A percentile compares a stretch with the other conserved stretches of the same genome.
Evolutionary conservation across 1,140 invertebrate species (phyloP).

Genomic region (Atta colombica): DNA sequence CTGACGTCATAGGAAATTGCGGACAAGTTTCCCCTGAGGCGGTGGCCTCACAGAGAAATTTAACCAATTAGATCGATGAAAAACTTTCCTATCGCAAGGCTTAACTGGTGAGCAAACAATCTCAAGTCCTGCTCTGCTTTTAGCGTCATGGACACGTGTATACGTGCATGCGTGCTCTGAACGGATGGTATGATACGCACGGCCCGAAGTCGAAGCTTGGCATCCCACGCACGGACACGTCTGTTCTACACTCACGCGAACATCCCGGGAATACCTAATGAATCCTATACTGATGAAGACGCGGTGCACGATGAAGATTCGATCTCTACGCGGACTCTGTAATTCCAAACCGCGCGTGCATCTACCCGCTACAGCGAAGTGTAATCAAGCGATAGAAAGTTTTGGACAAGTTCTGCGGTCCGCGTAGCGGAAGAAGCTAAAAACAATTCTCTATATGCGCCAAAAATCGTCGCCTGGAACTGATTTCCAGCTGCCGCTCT

Average conservation of each 20-base stretch:
- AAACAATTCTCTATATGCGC: background rate
- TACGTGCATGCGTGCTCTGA: background rate
- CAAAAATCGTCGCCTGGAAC: background rate
- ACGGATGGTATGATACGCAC: background rate
- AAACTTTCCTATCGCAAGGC: slow-evolving; percentile 65
- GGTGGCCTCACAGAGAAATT: slow-evolving; percentile 78
- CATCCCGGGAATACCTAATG: slow-evolving; percentile 59
- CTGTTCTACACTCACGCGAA: background rate
- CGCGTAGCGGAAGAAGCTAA: background rate
- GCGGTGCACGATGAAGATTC: slow-evolving; percentile 50
- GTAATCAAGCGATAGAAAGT: slow-evolving; percentile 39
- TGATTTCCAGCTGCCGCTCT: background rate
- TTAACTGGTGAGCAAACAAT: slow-evolving; percentile 19
- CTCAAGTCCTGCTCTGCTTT: slow-evolving; percentile 4
- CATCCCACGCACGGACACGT: slow-evolving; percentile 52
- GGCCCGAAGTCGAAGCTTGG: slow-evolving; percentile 6
- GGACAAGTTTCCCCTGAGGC: slow-evolving; percentile 76
- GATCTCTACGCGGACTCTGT: slow-evolving; percentile 34
- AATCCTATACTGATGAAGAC: slow-evolving; percentile 43
- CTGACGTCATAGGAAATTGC: slow-evolving; percentile 76
- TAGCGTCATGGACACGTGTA: background rate
- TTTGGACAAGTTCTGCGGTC: slow-evolving; percentile 7
- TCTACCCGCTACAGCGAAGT: background rate
- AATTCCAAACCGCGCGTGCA: slow-evolving; percentile 34
- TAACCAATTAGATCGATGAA: slow-evolving; percentile 76